A percentile compares a stretch with the other conserved stretches of the same genome.
These are phyloP conservation scores for Neomonachus schauinslandi DNA, from an alignment of 2,113 vertebrate species.

Conservation along the genomic window DNA sequence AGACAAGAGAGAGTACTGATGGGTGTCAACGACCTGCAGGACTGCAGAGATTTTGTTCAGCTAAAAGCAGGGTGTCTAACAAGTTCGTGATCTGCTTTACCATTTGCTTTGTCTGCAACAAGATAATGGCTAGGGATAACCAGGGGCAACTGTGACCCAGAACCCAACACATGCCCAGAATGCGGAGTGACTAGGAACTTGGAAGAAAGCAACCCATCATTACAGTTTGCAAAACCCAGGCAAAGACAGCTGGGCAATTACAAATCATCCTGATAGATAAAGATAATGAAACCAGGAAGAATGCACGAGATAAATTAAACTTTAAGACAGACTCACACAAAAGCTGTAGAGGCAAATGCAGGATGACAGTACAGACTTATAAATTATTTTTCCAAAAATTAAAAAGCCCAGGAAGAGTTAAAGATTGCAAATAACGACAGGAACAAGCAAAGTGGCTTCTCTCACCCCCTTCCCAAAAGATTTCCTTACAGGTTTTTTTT, in stretches of 20 bases:
- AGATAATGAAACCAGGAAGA: background rate
- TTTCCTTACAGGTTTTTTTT: background rate
- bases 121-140: background rate
- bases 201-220: background rate
- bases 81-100: background rate
- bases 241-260: background rate
- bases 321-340: background rate
- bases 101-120: background rate
- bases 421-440: background rate
- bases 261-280: background rate
- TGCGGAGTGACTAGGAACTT: background rate
- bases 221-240: slow-evolving; percentile 38
- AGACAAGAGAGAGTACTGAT: background rate
- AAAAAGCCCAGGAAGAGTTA: background rate
- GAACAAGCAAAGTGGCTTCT: background rate
- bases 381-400: background rate
- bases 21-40: background rate
- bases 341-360: background rate
- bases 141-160: background rate
- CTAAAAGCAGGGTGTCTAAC: background rate
- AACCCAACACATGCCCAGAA: background rate
- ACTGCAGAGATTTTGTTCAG: background rate
- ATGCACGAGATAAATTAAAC: background rate
- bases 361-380: background rate
- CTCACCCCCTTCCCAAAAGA: background rate